phyloP scores from a whole-genome alignment of 2,797 vertebrate species.

The Poliocrania exsul region DNA sequence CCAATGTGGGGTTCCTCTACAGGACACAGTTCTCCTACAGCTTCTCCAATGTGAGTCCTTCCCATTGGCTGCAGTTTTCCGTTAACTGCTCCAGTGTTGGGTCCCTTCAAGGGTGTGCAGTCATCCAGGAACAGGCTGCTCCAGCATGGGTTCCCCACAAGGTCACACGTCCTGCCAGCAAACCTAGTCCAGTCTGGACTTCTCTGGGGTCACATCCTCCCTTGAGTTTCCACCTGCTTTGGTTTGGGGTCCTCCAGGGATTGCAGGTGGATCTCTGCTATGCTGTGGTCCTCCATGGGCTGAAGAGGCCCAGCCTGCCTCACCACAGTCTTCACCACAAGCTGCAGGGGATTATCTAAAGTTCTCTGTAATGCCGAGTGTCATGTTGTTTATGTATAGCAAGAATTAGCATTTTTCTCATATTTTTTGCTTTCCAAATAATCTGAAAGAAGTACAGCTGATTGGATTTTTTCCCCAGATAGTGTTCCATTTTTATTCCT shows the following conservation, averaged over 20 bases:
- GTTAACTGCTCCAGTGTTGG: accelerated
- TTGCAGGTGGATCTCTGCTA: not conserved
- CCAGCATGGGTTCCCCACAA: not conserved
- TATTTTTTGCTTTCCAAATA: not conserved
- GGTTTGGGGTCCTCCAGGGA: not conserved
- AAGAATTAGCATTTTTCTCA: not conserved
- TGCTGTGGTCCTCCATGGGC: not conserved
- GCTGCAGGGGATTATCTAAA: not conserved
- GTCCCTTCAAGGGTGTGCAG: not conserved
- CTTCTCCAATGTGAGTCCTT: not conserved
- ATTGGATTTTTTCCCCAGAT: not conserved
- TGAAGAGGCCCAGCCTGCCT: not conserved
- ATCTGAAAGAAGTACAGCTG: not conserved
- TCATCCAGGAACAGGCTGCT: not conserved
- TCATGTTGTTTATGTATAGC: not conserved
- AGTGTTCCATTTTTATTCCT: not conserved
- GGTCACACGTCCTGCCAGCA: not conserved
- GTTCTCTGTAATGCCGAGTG: not conserved
- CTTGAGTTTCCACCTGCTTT: not conserved
- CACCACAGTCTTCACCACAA: not conserved
- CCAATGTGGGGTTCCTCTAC: not conserved
- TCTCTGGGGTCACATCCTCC: not conserved
- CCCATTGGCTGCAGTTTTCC: not conserved
- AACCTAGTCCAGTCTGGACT: not conserved
- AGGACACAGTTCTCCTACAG: not conserved